Evolutionary conservation across 2,888 invertebrate species (phyloP).

Genomic region (Lycophotia porphyrea): DNA sequence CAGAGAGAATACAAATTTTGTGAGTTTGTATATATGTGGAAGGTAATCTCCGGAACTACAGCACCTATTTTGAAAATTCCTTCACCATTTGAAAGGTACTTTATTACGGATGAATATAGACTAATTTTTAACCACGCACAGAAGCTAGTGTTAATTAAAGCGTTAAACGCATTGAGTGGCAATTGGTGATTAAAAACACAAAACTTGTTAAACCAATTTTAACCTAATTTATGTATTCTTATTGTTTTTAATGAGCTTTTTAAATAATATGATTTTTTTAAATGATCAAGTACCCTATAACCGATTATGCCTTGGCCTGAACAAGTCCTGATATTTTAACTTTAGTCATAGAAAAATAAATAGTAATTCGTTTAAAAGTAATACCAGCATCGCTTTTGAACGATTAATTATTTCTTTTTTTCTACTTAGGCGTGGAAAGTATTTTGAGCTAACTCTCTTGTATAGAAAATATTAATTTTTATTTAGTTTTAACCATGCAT

Average conservation of each 20-base stretch:
- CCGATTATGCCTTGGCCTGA: not conserved
- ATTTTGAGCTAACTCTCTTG: conserved; percentile 50
- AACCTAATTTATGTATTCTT: not conserved
- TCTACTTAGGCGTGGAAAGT: not conserved
- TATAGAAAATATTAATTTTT: conserved; percentile 64
- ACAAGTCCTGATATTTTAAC: conserved; percentile 2
- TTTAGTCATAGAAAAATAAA: conserved; percentile 4
- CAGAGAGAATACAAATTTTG: not conserved
- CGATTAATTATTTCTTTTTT: not conserved
- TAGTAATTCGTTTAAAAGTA: not conserved
- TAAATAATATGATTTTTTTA: not conserved
- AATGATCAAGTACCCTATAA: conserved; percentile 2
- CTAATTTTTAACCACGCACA: not conserved
- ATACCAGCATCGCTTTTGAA: not conserved
- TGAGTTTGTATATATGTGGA: not conserved
- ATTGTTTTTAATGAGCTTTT: not conserved
- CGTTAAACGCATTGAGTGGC: not conserved
- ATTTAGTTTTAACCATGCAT: conserved; percentile 73
- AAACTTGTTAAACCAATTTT: too few relatives aligned
- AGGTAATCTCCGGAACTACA: not conserved
- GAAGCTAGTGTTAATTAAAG: not conserved
- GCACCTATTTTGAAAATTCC: not conserved
- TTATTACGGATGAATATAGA: not conserved
- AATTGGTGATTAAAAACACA: too few relatives aligned
- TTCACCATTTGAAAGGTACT: not conserved